These are phyloP conservation scores for Apamea anceps DNA, from an alignment of 2,888 invertebrate genomes.

Conservation along the genomic window DNA sequence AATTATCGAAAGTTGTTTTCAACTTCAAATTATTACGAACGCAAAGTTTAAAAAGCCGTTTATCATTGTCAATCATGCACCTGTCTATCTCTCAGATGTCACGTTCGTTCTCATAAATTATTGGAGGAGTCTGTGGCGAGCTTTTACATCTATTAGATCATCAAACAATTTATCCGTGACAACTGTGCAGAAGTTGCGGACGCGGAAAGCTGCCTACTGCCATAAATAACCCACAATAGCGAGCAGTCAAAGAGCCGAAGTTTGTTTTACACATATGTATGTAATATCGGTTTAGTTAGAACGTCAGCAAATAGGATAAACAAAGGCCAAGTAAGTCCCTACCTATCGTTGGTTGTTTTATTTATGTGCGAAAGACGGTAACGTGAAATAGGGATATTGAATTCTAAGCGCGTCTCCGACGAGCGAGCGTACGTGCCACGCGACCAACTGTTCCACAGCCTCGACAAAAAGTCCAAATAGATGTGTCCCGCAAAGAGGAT, in stretches of 20 bases:
- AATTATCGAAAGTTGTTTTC: constrained; percentile 55
- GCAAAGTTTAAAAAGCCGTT: constrained; percentile 63
- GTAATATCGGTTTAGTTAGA: constrained; percentile 68
- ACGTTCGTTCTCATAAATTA: constrained; percentile 54
- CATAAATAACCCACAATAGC: constrained; percentile 57
- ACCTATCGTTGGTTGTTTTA: constrained; percentile 80
- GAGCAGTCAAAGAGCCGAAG: constrained; percentile 56
- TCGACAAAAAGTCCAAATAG: constrained; percentile 83
- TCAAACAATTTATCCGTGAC: constrained; percentile 62
- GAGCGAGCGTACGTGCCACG: constrained; percentile 83
- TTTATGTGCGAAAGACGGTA: constrained; percentile 78
- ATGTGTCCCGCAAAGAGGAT: constrained; percentile 81
- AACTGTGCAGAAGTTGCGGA: constrained; percentile 52
- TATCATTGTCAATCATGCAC: constrained; percentile 67
- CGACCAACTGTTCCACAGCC: constrained; percentile 80
- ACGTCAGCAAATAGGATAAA: constrained; percentile 76
- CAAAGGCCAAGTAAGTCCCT: constrained; percentile 77
- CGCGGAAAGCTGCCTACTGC: constrained; percentile 42
- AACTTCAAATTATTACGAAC: constrained; percentile 53
- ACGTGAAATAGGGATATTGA: constrained; percentile 85
- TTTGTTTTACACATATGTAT: constrained; percentile 62
- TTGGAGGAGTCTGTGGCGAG: constrained; percentile 34
- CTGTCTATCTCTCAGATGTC: constrained; percentile 55
- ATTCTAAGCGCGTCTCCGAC: constrained; percentile 84
- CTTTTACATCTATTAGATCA: constrained; percentile 61